Evolutionary conservation across 2,888 invertebrate species (phyloP), one percentile per base, ranked within the genome.

Genomic region (Acleris emargana): DNA sequence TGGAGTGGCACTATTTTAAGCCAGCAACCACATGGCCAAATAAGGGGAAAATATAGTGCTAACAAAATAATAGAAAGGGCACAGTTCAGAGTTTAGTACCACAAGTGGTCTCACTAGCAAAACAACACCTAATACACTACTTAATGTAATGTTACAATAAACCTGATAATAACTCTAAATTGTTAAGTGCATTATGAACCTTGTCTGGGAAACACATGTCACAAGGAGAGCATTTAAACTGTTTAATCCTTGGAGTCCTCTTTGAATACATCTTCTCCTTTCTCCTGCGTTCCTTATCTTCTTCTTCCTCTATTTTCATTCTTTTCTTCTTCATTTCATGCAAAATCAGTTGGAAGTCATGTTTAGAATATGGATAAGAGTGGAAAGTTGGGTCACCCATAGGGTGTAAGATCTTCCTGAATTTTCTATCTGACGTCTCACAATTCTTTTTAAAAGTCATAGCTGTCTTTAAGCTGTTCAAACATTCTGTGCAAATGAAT

Each of bases 341-440:
- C 60, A 92, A 71, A 66, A 92, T 91, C 52, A 88, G 70, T 76
- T 91, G 89, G 71, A 92, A 92, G 64, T 92, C 91, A 77, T 89
- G 91, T 75, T 89, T 92, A 25, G 92, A 92, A 77, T 92, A 91
- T 73, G 92, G 92, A 74, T 91, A 92, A 49, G 86, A 85, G 69
- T 85, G 84, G 28, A 87, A 76, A 57, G 79, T 77, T 62, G 87
- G 88, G 72, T 87, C 88, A 68, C 91, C 91, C 79, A 80, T 79
- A 52, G 91, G 91, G 75, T 91, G 84, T 16, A 91, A 73, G 68
- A 91, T 82, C 70, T 84, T 85, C 71, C 80, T 87, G 68, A 91
- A 92, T 67, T 84, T 88, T 68, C 81, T 85, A 62, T 91, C 91
- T 58, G 91, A 80, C 13, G 75, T 68, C 72, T 90, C 90, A 81